A percentile compares a stretch with the other conserved stretches of the same genome.
Conservation (phyloP, 2,888 invertebrate species). For the Chesias legatella region DNA sequence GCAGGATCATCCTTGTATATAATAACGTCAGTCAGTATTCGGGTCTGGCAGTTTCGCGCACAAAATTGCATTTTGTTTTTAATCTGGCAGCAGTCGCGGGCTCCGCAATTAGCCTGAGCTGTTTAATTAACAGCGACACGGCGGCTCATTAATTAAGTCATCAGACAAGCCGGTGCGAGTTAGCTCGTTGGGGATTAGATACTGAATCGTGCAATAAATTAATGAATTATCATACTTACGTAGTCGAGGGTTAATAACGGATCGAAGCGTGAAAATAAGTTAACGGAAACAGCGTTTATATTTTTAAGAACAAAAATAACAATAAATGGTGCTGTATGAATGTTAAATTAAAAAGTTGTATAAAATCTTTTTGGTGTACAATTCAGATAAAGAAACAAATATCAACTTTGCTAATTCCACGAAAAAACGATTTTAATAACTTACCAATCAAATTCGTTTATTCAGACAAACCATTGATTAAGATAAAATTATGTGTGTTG, state of each 20-base stretch:
- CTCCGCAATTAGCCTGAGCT: constrained; percentile 70
- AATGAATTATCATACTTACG: constrained; percentile 48
- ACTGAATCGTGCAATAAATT: constrained; percentile 58
- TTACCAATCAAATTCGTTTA: too few species aligned
- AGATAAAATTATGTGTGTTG: too few species aligned
- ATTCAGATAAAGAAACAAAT: too few species aligned
- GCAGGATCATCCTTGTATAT: constrained; percentile 19
- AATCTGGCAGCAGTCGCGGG: constrained; percentile 59
- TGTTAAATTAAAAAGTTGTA: too few species aligned
- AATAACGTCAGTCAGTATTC: constrained; percentile 37
- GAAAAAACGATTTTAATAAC: too few species aligned
- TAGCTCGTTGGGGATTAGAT: constrained; percentile 58
- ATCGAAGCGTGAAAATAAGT: too few species aligned
- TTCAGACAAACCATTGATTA: too few species aligned
- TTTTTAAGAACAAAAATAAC: too few species aligned
- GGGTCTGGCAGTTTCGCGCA: constrained; percentile 41
- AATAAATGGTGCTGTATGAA: too few species aligned
- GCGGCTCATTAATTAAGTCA: constrained; percentile 77
- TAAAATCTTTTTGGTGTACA: too few species aligned
- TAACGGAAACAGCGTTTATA: too few species aligned
- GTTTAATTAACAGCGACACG: constrained; percentile 75
- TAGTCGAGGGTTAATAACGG: background rate
- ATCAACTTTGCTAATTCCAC: too few species aligned
- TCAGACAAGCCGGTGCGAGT: constrained; percentile 67
- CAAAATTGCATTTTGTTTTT: constrained; percentile 72